Evolutionary conservation across 2,113 vertebrate genomes (phyloP).

Genomic region (Lutjanus erythropterus): DNA sequence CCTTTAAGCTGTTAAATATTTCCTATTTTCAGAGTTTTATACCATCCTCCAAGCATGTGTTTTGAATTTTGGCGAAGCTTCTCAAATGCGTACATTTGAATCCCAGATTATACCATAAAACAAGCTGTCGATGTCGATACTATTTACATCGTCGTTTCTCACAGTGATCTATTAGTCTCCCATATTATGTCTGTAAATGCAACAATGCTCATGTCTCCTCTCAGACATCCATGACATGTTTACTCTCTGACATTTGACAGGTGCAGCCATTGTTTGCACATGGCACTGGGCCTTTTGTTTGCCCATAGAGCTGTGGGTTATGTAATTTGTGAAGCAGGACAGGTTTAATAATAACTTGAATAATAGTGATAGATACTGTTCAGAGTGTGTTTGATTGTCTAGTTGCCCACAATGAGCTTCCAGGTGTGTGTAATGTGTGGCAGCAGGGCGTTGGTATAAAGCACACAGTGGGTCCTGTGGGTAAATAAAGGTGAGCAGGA

Average conservation of each 20-base stretch:
- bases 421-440: constrained; percentile 16
- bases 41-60: background rate
- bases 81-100: background rate
- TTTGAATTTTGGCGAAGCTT: background rate
- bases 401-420: background rate
- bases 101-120: background rate
- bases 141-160: background rate
- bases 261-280: background rate
- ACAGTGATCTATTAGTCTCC: background rate
- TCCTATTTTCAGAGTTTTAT: background rate
- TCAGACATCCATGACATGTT: background rate
- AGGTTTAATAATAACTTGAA: constrained; percentile 4
- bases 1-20: too few relatives aligned
- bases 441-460: background rate
- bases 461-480: background rate
- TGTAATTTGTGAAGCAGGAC: background rate
- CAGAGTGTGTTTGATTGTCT: background rate
- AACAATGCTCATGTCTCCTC: background rate
- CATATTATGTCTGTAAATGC: background rate
- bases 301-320: background rate
- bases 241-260: background rate
- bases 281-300: background rate
- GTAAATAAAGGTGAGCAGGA: constrained; percentile 1
- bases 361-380: background rate
- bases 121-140: background rate